Percentiles rank a stretch among this genome's conserved stretches.
phyloP scores from a whole-genome alignment of 2,888 invertebrate species.

The Eretmocerus hayati region DNA sequence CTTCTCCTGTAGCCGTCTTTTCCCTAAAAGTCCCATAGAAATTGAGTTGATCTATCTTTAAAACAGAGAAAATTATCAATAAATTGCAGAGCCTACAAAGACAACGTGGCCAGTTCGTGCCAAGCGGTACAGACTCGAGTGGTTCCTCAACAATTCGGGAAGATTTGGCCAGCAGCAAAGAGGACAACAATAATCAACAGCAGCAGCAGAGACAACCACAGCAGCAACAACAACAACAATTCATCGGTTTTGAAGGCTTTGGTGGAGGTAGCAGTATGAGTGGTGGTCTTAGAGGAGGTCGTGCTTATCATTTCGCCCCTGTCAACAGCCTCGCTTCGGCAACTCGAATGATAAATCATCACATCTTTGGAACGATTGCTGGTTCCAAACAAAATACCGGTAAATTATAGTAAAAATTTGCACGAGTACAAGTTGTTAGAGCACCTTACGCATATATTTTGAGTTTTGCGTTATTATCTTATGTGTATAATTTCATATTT shows the following conservation, averaged over 20 bases:
- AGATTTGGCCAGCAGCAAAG: constrained; percentile 10
- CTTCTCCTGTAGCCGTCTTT: no score
- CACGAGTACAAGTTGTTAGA: no score
- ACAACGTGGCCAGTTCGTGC: constrained; percentile 12
- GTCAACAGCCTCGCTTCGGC: constrained; percentile 63
- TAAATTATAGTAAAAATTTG: no score
- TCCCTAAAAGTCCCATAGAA: no score
- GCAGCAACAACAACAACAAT: no score
- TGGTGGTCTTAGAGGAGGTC: constrained; percentile 46
- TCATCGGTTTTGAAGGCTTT: constrained; percentile 29
- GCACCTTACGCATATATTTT: no score
- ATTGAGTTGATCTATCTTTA: no score
- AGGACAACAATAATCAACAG: constrained; percentile 16
- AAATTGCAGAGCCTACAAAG: constrained; percentile 15
- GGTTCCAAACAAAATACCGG: constrained; percentile 47
- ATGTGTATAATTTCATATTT: background rate
- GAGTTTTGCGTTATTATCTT: background rate
- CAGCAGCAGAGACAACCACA: constrained; percentile 7
- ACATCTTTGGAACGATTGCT: constrained; percentile 59
- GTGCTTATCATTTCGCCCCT: constrained; percentile 54
- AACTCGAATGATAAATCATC: constrained; percentile 66
- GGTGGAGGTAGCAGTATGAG: constrained; percentile 21
- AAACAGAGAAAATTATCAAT: no score
- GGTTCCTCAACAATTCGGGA: constrained; percentile 19
- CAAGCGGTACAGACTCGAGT: constrained; percentile 17